Base-by-base conservation (phyloP, 1,140 invertebrate genomes). In the Drosophila virilis region DNA sequence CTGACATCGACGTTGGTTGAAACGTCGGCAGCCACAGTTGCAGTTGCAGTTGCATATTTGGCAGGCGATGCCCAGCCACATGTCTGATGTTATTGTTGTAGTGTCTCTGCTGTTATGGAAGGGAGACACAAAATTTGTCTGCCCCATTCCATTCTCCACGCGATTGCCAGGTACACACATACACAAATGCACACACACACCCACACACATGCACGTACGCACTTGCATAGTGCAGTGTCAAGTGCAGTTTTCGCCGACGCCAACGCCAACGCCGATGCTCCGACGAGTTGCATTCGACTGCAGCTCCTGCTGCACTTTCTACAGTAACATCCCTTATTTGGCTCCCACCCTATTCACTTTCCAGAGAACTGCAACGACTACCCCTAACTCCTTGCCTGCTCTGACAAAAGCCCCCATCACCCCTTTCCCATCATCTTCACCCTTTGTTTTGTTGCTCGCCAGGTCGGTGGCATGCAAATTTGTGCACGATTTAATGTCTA, bases 281-380 rank as follows among this genome's bases (percentile, higher is more conserved):
- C 38, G 48, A 22, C 57, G 66, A 64, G 50, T 46, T 55, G 62
- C 51, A 67, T 50, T 55, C 48, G 59, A 62, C 46, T 50, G 62
- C 52, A 54, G 51, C 60, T 74, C 48, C 46, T 61, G 71, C 46
- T 86, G 83, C 82, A 79, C 61, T 79, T 86, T 73, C 67, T 70
- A 61, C 65, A 85, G 82, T 79, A 79, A 79, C 82, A 86, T 74
- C 82, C 82, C 82, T 88, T 86, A 86, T 86, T 76, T 77, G 71
- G 59, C 66, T 22, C 43, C 48, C n/a, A 28, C 68, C 42, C 17
- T 17, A 22, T 28, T n/a, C 22, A 7, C 64, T 33, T 10, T 38
- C 4, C 22, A 28, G n/a, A 38, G 61, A 59, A 58, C 75, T 50
- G 67, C 66, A 75, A 61, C 48, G 69, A 61, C 65, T 70, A 84